Conservation (phyloP, 2,888 invertebrate genomes). For the Tricholauxania praeusta region DNA sequence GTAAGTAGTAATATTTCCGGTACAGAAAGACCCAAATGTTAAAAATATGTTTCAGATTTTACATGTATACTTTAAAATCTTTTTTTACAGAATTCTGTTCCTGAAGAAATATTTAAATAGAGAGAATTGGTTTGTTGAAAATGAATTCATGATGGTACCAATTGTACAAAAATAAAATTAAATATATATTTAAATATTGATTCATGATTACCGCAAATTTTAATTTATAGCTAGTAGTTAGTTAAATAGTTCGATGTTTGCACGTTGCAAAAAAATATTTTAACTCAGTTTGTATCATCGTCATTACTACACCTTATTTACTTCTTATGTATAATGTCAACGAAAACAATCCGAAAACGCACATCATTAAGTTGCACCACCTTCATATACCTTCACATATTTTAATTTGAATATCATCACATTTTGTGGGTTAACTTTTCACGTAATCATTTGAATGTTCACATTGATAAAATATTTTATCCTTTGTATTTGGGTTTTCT, state of each 20-base stretch:
- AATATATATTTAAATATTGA: too few species aligned
- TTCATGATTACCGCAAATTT: too few species aligned
- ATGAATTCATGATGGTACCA: too few species aligned
- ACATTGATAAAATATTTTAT: conserved; percentile 9
- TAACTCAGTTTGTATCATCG: not conserved
- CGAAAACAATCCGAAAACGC: conserved; percentile 15
- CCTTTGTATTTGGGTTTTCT: conserved; percentile 11
- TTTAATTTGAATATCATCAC: not conserved
- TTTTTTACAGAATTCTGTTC: too few species aligned
- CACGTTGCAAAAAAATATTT: conserved; percentile 1
- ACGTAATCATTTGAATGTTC: conserved; percentile 31
- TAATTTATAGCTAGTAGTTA: too few species aligned
- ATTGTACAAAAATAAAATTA: too few species aligned
- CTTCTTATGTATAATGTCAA: conserved; percentile 7
- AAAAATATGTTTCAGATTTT: too few species aligned
- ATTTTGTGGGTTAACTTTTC: not conserved
- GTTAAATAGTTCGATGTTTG: conserved; percentile 14
- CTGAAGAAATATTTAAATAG: too few species aligned
- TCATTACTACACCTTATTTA: not conserved
- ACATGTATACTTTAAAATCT: too few species aligned
- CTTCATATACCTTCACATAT: not conserved
- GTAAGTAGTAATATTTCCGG: too few species aligned
- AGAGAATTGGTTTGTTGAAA: too few species aligned
- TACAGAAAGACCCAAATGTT: too few species aligned
- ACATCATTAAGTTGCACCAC: conserved; percentile 22